Conservation (phyloP, 1,140 invertebrate species). For the Nasonia giraulti region DNA sequence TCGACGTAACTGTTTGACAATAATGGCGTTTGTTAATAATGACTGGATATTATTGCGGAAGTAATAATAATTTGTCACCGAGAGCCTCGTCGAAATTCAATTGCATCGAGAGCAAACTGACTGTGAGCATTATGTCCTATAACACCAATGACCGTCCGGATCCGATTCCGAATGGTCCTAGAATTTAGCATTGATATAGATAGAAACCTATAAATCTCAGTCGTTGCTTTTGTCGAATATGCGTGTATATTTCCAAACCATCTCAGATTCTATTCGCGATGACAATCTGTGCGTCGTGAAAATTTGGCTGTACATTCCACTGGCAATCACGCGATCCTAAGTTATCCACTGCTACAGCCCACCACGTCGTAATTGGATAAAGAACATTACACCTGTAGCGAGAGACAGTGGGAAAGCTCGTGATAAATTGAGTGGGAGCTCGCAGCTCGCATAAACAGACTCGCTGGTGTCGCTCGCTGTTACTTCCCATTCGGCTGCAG, state of each 20-base stretch:
- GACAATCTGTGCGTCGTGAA: too few relatives aligned
- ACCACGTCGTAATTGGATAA: background rate
- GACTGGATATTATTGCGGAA: constrained; percentile 51
- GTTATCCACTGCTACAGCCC: background rate
- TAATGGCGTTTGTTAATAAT: constrained; percentile 51
- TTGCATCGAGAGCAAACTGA: constrained; percentile 32
- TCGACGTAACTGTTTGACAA: constrained; percentile 14
- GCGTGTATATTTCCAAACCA: too few relatives aligned
- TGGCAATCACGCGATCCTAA: background rate
- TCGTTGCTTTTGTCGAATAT: too few relatives aligned
- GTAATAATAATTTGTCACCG: constrained; percentile 58
- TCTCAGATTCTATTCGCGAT: too few relatives aligned
- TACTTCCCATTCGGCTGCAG: constrained; percentile 13
- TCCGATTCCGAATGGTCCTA: background rate
- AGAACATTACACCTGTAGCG: background rate
- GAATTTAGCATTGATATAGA: background rate
- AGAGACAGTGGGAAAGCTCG: background rate
- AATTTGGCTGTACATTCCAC: too few relatives aligned
- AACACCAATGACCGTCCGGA: background rate
- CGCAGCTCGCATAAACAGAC: background rate
- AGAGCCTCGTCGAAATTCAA: constrained; percentile 52
- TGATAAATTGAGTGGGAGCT: constrained; percentile 25
- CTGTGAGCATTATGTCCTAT: background rate
- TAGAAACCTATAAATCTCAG: background rate
- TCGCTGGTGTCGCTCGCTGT: background rate